Evolutionary conservation across 2,113 vertebrate species (phyloP).

Genomic region (Ochotona curzoniae): DNA sequence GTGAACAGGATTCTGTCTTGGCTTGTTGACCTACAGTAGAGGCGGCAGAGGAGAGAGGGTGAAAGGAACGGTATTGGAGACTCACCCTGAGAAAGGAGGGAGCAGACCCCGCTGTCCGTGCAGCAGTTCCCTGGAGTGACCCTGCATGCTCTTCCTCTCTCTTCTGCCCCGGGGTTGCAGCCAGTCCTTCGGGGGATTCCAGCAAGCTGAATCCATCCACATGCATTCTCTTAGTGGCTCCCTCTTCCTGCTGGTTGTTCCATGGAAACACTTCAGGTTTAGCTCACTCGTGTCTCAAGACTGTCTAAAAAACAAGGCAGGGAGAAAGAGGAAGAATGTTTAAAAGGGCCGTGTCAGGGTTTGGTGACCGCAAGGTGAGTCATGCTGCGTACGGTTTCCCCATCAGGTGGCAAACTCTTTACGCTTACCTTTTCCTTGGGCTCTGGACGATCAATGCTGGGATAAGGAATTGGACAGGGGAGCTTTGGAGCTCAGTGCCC

Average conservation of each 20-base stretch:
- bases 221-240: not conserved
- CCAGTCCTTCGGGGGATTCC: not conserved
- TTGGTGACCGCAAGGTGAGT: not conserved
- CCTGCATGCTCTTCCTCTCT: rapidly evolving
- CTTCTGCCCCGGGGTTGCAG: no score
- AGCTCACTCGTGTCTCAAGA: not conserved
- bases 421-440: not conserved
- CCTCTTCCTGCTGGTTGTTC: not conserved
- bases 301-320: not conserved
- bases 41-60: not conserved
- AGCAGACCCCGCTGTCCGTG: not conserved
- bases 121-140: not conserved
- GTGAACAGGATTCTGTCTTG: not conserved
- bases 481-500: not conserved
- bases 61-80: not conserved
- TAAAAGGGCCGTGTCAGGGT: not conserved
- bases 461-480: not conserved
- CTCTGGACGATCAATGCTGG: not conserved
- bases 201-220: not conserved
- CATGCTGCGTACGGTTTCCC: not conserved
- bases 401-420: not conserved
- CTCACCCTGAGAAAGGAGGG: not conserved
- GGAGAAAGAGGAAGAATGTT: not conserved
- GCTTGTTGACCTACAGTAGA: not conserved
- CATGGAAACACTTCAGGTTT: not conserved